Percentiles rank a stretch among this genome's conserved stretches.
These are phyloP conservation scores for Bombus superbus DNA, from an alignment of 1,140 invertebrate species.

Conservation along the genomic window DNA sequence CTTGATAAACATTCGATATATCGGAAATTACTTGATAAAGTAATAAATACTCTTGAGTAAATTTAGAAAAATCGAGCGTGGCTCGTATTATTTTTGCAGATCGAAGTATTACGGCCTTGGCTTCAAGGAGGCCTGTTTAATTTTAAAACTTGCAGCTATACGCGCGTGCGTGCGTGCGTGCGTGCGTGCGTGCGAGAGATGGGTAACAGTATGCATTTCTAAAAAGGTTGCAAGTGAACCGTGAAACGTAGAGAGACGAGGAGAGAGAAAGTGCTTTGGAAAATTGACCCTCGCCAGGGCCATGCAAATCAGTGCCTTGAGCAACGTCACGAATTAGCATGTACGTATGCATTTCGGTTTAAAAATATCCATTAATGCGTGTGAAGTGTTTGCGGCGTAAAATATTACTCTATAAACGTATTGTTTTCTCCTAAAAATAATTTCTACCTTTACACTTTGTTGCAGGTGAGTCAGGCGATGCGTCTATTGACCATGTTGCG, in stretches of 20 bases:
- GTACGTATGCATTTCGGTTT: not conserved
- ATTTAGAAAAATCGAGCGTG: not conserved
- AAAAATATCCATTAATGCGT: slow-evolving; percentile 12
- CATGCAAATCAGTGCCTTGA: slow-evolving; percentile 6
- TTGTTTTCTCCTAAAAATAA: not conserved
- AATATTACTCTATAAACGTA: not conserved
- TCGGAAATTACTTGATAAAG: too few relatives aligned
- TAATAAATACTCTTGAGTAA: not conserved
- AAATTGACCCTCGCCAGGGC: slow-evolving; percentile 11
- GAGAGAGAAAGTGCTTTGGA: not conserved
- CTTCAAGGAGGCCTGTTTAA: not conserved
- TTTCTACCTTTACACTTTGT: not conserved
- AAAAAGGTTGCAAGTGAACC: slow-evolving; percentile 33
- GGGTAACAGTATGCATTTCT: slow-evolving; percentile 31
- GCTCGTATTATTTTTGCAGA: not conserved
- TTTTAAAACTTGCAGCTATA: slow-evolving; percentile 5
- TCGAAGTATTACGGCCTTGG: not conserved
- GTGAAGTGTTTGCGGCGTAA: not conserved
- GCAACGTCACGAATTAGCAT: not conserved
- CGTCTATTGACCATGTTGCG: not conserved
- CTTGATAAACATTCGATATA: too few relatives aligned
- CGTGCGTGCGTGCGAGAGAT: not conserved
- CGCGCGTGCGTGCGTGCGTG: not conserved
- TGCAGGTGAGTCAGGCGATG: not conserved
- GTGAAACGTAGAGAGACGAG: not conserved